Percentiles rank a stretch among this genome's conserved stretches.
phyloP scores from a whole-genome alignment of 2,113 vertebrate species.

The Maccullochella peelii region DNA sequence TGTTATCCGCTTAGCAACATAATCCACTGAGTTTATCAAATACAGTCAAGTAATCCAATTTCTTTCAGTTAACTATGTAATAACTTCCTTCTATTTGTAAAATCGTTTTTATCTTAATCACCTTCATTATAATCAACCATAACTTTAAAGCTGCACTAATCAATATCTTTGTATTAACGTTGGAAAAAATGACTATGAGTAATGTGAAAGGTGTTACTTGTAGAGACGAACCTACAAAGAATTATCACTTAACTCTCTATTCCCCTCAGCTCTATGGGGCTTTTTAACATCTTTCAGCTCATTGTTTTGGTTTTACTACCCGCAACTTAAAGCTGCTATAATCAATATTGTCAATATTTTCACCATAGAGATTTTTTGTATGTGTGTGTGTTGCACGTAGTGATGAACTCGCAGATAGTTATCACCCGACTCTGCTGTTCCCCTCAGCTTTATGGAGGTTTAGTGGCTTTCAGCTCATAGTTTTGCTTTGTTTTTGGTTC shows the following conservation, averaged over 20 bases:
- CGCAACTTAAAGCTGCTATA: neutral
- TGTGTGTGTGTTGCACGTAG: too few relatives aligned
- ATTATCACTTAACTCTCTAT: neutral
- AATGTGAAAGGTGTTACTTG: neutral
- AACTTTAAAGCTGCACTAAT: slow-evolving; percentile 15
- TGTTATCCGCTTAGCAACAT: slow-evolving; percentile 29
- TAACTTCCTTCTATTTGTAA: neutral
- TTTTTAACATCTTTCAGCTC: neutral
- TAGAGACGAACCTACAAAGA: neutral
- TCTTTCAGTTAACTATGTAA: slow-evolving; percentile 22
- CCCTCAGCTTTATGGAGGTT: neutral
- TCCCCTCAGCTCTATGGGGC: neutral
- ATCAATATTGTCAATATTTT: neutral
- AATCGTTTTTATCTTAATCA: slow-evolving; percentile 6
- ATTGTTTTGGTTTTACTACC: neutral
- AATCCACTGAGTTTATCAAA: slow-evolving; percentile 53
- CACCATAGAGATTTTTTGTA: neutral
- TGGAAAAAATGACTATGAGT: neutral
- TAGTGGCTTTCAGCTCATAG: neutral
- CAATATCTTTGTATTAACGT: neutral
- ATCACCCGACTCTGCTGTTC: neutral
- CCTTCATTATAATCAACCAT: neutral
- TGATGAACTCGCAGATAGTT: neutral
- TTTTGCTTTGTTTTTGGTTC: too few relatives aligned
- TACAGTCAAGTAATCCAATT: slow-evolving; percentile 50